Evolutionary conservation across 2,888 invertebrate genomes (phyloP), one percentile per base, ranked within the genome.

Genomic region (Parnassius mnemosyne): DNA sequence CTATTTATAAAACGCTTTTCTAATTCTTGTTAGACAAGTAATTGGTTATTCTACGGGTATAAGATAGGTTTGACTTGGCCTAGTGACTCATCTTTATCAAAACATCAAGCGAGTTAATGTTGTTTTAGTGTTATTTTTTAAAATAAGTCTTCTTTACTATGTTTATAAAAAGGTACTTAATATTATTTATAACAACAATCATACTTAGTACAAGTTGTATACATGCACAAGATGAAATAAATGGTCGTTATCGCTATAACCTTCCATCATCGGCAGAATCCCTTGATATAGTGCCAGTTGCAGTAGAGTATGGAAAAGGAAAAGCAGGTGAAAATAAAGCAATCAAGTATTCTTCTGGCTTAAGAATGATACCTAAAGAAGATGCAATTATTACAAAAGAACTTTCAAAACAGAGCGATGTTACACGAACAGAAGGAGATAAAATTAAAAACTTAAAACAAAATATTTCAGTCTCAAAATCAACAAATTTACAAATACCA

Each of bases 1-100:
- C 63, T 54, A 63, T 63, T 59, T 65, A 65, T 61, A 61, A 65
- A 66, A 53, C 46, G 59, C 60, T 64, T 63, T 67, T 72, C 70
- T 71, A 68, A 76, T 74, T 80, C 83, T 84, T 73, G 87, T 83
- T 83, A 77, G 81, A 85, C 85, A 72, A 77, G 84, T 85, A 75
- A 74, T 78, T 78, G 71, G 80, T 77, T 79, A 76, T 5, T 70
- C 70, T 77, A 76, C 65, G 66, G 69, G 71, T 77, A 75, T 70
- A 77, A 74, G 80, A 74, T 65, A 64, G 65, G 77, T 74, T 76
- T 71, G 68, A 69, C 67, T 71, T 71, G 71, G 64, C 59, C 64
- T 71, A 72, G 75, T 81, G 79, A 83, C 69, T 83, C 81, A 79
- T 81, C 76, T 78, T 80, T 84, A 87, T 83, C 80, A 75, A 75